These are phyloP conservation scores for Scalopus aquaticus DNA, from an alignment of 2,113 vertebrate species.

Conservation along the genomic window DNA sequence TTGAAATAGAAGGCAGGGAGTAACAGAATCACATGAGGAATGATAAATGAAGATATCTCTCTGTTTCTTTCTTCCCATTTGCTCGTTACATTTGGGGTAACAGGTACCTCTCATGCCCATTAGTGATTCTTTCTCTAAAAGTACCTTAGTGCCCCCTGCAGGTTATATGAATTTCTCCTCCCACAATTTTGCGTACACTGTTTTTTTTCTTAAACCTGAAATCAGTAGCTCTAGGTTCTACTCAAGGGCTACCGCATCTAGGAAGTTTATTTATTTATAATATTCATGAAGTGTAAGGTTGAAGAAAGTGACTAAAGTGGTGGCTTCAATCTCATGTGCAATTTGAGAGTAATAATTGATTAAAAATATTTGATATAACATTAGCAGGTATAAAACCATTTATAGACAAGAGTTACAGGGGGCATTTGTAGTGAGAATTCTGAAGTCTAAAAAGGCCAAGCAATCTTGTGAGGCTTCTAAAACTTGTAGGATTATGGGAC, in stretches of 20 bases:
- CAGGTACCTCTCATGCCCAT: background rate
- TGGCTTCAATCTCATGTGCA: background rate
- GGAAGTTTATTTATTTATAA: background rate
- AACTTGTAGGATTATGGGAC: background rate
- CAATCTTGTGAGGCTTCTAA: background rate
- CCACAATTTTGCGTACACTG: background rate
- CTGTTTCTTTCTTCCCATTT: background rate
- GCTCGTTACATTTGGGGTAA: background rate
- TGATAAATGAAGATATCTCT: conserved; percentile 41
- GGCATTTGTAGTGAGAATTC: background rate
- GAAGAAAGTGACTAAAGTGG: background rate
- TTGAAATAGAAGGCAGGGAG: background rate
- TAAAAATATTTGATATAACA: background rate
- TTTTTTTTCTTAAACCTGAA: background rate
- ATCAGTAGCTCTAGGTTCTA: background rate
- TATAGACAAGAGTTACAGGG: background rate
- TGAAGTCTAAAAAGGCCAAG: background rate
- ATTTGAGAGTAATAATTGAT: background rate
- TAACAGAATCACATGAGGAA: background rate
- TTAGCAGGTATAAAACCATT: background rate
- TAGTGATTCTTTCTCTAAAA: conserved; percentile 37
- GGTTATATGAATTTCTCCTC: conserved; percentile 49
- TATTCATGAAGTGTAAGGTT: background rate
- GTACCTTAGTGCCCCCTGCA: conserved; percentile 71
- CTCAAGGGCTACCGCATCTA: background rate